These are phyloP conservation scores for Merops nubicus DNA, from an alignment of 2,113 vertebrate species.

Conservation along the genomic window DNA sequence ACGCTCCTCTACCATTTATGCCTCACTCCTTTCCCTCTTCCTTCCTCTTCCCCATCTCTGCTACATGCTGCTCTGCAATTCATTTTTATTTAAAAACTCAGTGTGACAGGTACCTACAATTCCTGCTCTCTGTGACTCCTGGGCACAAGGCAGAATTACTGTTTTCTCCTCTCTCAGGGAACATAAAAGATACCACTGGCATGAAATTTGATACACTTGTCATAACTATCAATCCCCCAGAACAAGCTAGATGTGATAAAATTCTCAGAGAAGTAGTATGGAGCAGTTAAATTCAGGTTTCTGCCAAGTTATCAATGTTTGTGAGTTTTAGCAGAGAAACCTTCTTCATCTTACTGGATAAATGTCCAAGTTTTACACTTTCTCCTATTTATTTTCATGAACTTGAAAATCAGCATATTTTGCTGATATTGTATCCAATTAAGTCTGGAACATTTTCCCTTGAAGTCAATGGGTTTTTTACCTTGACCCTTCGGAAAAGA, in stretches of 20 bases:
- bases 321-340: conserved; percentile 11
- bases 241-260: conserved; percentile 48
- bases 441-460: not conserved
- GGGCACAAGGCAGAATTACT: conserved; percentile 61
- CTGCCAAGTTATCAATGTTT: not conserved
- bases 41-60: not conserved
- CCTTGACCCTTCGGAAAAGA: not conserved
- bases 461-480: not conserved
- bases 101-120: not conserved
- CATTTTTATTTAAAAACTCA: conserved; percentile 54
- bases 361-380: not conserved
- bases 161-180: conserved; percentile 69
- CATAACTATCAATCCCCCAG: conserved; percentile 45
- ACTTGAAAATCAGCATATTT: not conserved
- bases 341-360: not conserved
- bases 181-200: conserved; percentile 50
- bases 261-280: conserved; percentile 26
- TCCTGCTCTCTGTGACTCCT: conserved; percentile 48
- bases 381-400: not conserved
- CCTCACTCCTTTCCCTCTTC: not conserved
- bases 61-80: not conserved
- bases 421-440: not conserved
- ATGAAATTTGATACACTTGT: conserved; percentile 61
- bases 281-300: conserved; percentile 24
- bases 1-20: conserved; percentile 27